Percentiles rank a stretch among this genome's conserved stretches.
Conservation (phyloP, 2,888 invertebrate genomes). For the Graphium colonna region DNA sequence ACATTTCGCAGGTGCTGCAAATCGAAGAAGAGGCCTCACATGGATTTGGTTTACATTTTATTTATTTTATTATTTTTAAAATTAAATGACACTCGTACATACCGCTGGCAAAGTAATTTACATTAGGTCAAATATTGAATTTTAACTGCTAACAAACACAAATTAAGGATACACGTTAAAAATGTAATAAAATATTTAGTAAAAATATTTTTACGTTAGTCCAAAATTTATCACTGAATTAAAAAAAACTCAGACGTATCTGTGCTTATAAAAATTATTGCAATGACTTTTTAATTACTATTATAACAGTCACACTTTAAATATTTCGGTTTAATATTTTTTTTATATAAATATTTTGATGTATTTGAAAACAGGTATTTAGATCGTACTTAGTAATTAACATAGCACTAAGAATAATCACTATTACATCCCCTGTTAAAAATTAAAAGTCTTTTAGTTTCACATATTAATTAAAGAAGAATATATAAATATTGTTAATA, state of each 20-base stretch:
- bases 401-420: constrained; percentile 14
- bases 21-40: constrained; percentile 55
- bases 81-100: constrained; percentile 9
- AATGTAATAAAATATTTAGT: neutral
- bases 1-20: constrained; percentile 56
- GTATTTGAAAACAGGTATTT: constrained; percentile 29
- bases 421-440: constrained; percentile 22
- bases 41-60: constrained; percentile 43
- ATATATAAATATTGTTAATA: constrained; percentile 65
- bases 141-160: constrained; percentile 7
- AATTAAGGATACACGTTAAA: neutral
- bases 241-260: too few species aligned
- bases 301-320: too few species aligned
- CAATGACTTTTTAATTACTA: too few species aligned
- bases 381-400: constrained; percentile 20
- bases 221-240: neutral
- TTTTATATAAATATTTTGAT: constrained; percentile 2
- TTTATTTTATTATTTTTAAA: constrained; percentile 42
- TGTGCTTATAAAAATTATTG: too few species aligned
- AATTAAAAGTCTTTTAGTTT: constrained; percentile 43
- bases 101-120: neutral
- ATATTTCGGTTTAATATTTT: too few species aligned
- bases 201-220: neutral
- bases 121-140: constrained; percentile 3
- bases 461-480: constrained; percentile 41